phyloP scores from a whole-genome alignment of 2,113 vertebrate species.

The Caranx melampygus region DNA sequence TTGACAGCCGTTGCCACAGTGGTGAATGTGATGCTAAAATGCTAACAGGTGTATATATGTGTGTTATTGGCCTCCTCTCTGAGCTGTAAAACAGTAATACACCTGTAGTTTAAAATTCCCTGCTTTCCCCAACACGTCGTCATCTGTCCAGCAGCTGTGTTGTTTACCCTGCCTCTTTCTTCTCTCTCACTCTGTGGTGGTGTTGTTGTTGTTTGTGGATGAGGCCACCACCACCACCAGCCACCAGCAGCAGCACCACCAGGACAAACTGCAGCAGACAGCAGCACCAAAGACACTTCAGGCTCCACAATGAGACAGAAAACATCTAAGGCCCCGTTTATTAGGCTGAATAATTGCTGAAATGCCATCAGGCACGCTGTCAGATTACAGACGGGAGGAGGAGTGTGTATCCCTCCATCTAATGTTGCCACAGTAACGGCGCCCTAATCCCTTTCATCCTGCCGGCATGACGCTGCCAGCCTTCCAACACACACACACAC shows the following conservation, averaged over 20 bases:
- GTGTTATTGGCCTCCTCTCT: no score
- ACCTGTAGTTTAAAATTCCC: no score
- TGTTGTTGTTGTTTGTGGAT: not conserved
- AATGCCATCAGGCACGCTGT: constrained; percentile 53
- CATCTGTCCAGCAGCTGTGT: not conserved
- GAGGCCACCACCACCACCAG: not conserved
- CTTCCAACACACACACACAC: constrained; percentile 38
- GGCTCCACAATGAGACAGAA: not conserved
- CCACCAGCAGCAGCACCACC: no score
- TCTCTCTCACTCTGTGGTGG: no score
- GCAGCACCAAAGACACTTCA: constrained; percentile 14
- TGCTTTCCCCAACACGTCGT: no score
- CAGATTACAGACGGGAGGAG: constrained; percentile 49
- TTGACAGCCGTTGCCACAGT: no score
- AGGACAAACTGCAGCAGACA: constrained; percentile 2
- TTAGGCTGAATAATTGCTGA: constrained; percentile 22
- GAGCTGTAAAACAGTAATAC: no score
- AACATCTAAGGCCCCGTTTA: constrained; percentile 13
- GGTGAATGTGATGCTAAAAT: no score
- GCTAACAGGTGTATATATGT: no score
- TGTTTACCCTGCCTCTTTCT: not conserved
- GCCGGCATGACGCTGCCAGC: constrained; percentile 60
- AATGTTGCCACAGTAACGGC: constrained; percentile 84
- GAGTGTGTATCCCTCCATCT: constrained; percentile 65
- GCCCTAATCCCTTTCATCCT: constrained; percentile 70